Base-by-base conservation (phyloP, 1,140 invertebrate species). In the Ips nitidus region DNA sequence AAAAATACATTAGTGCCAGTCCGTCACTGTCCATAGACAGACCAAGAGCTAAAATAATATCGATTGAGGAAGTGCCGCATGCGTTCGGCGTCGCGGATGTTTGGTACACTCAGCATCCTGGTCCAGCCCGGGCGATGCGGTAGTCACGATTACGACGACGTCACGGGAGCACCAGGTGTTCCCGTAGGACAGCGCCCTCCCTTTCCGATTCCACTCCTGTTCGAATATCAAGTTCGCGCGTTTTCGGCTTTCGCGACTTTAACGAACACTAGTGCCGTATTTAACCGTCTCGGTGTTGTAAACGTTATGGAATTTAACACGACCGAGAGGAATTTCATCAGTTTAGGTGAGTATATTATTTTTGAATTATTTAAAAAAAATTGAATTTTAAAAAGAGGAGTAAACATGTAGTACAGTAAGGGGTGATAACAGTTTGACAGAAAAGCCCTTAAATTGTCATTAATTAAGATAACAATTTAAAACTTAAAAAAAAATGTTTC, bases 121-220 rank as follows among this genome's bases (percentile, higher is more conserved):
- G 76, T 73, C 76, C 75, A 75, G 74, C 75, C 76, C 76, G 75
- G 76, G 76, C 76, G 75, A 74, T 77, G 76, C 75, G 73, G 76
- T 69, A 78, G 76, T 78, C 72, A 74, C 65, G 71, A 71, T 74
- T 71, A 66, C 66, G 61, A 71, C 62, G 66, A 64, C 58, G 52
- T 63, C 66, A 66, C 74, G 71, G 71, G 67, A 72, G 55, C 66
- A 64, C 64, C 47, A 57, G 65, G 57, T 52, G 43, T 36, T 41
- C 47, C 63, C 60, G 36, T 41, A n/a, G 42, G 57, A 8, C 39
- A 41, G 8, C 57, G 42, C 57, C 57, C 57, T 62, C 8, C 22
- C 22, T 22, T 47, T 6, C 45, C n/a, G 45, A 47, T n/a, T 5
- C 45, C n/a, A 47, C n/a, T 6, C 45, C 5, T 47, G n/a, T 47